phyloP scores from a whole-genome alignment of 2,888 invertebrate species.

The Nemurella pictetii region DNA sequence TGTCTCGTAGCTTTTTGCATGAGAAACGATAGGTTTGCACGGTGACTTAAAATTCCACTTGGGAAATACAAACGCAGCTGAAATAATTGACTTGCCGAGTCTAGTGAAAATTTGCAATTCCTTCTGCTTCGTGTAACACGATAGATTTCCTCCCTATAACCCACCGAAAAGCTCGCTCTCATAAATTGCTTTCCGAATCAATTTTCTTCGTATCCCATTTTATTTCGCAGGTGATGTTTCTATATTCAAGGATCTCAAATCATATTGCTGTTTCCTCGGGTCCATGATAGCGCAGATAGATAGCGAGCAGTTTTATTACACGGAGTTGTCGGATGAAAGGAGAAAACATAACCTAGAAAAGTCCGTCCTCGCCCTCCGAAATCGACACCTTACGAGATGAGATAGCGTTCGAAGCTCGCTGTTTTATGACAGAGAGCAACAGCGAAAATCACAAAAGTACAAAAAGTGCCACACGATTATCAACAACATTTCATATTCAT shows the following conservation, averaged over 20 bases:
- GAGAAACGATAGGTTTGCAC: neutral
- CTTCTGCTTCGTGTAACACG: neutral
- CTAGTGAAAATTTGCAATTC: neutral
- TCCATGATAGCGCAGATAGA: neutral
- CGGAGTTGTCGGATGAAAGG: neutral
- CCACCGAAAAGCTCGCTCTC: neutral
- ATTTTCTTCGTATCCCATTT: neutral
- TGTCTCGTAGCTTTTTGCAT: neutral
- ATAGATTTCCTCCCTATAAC: neutral
- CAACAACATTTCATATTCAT: neutral
- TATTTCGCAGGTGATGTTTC: neutral
- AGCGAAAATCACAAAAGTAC: no score
- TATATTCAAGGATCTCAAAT: neutral
- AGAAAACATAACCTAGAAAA: neutral
- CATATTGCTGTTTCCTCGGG: neutral
- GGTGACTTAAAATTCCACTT: conserved; percentile 5
- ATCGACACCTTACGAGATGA: no score
- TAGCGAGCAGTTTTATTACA: no score
- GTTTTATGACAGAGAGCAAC: no score
- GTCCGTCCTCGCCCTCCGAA: no score
- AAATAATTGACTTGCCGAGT: neutral
- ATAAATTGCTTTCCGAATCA: neutral
- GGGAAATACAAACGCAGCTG: neutral
- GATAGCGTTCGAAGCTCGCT: neutral
- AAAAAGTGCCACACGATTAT: no score